Percentiles rank a stretch among this genome's conserved stretches.
phyloP scores from a whole-genome alignment of 2,113 vertebrate genomes.

The Channa argus region DNA sequence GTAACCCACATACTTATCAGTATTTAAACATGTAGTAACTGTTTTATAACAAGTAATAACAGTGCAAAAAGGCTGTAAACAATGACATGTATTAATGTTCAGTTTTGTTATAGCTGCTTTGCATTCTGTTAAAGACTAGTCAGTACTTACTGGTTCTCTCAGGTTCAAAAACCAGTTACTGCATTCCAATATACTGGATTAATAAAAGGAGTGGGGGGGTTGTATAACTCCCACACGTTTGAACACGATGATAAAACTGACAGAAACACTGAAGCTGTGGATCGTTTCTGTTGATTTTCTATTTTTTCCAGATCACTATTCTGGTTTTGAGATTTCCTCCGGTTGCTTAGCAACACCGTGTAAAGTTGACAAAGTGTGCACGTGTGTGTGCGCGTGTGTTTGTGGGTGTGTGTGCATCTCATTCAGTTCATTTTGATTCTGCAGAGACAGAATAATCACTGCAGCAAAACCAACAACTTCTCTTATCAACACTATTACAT shows the following conservation, averaged over 20 bases:
- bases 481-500: slow-evolving; percentile 2
- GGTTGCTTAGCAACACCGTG: slow-evolving; percentile 71
- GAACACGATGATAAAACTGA: slow-evolving; percentile 19
- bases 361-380: slow-evolving; percentile 34
- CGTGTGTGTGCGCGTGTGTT: slow-evolving; percentile 16
- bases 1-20: no score
- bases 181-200: no score
- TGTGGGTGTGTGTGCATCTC: slow-evolving; percentile 1
- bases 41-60: no score
- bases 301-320: slow-evolving; percentile 34
- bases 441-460: slow-evolving; percentile 3
- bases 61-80: no score
- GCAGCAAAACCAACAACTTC: not conserved
- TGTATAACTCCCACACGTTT: slow-evolving; percentile 2
- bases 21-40: no score
- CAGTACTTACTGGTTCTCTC: no score
- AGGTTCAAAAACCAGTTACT: no score
- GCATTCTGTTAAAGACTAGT: no score
- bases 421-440: slow-evolving; percentile 6
- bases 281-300: slow-evolving; percentile 21
- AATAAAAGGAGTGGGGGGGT: no score
- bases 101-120: no score
- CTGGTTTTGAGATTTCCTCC: slow-evolving; percentile 49
- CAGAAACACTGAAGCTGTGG: slow-evolving; percentile 10
- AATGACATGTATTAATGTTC: no score